Evolutionary conservation across 1,140 invertebrate genomes (phyloP), one percentile per base, ranked within the genome.

Genomic region (Calliphora vicina): DNA sequence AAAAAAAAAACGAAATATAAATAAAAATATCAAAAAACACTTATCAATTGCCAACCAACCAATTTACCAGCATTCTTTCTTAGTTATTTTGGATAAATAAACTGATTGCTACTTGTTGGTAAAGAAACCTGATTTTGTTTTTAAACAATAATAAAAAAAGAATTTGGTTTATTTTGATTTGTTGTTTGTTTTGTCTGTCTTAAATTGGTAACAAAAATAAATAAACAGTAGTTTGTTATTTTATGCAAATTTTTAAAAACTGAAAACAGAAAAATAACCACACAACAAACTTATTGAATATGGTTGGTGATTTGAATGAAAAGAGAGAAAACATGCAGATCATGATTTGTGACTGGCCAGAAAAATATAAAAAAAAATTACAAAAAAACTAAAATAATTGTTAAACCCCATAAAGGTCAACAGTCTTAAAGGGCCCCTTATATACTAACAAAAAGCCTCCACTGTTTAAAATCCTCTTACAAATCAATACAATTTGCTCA

Each of bases 161-260:
- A 67, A 67, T 67, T 67, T 67, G 10, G 61, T 67, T 67, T 23
- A 10, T 67, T 67, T 67, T 67, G 20, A 20, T 67, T 20, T 67
- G 23, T 10, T 67, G n/a, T 67, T 67, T 67, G n/a, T 67, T 67
- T 67, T 20, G 61, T 23, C 17, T 57, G 50, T 57, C n/a, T 67
- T 67, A 67, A 10, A 67, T 67, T 67, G 61, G 61, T 67, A 67
- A 67, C 61, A 35, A 5, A 67, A 67, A n/a, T n/a, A 67, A 67
- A 67, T 67, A 67, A 78, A 78, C 74, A 78, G 74, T 78, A 78
- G 74, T 78, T 78, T 78, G 23, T 78, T 78, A 78, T 78, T 45
- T 78, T 78, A 78, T 78, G 74, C 74, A 78, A 78, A 78, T 45
- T 78, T 43, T 35, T 35, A 8, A 10, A 35, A 35, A 35, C 35